Conservation (phyloP, 2,888 invertebrate genomes). For the Dusona sp. region DNA sequence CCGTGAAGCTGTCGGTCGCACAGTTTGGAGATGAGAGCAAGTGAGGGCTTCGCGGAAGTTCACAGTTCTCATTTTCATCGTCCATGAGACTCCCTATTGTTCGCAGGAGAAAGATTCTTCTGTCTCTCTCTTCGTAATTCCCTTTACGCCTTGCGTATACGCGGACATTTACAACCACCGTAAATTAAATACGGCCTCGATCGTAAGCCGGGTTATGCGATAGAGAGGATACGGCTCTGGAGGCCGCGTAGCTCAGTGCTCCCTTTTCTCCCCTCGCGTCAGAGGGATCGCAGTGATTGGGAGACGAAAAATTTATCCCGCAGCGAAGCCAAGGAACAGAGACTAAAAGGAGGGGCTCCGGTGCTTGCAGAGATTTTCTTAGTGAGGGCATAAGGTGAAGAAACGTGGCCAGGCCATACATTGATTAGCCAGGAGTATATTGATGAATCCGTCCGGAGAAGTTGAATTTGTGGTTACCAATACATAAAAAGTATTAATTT, state of each 20-base stretch:
- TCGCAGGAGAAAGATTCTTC: conserved; percentile 48
- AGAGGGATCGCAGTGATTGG: conserved; percentile 44
- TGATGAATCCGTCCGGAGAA: not conserved
- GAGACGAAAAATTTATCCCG: conserved; percentile 59
- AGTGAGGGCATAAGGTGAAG: not conserved
- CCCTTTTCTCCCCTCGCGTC: conserved; percentile 34
- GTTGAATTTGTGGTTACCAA: not conserved
- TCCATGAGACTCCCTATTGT: conserved; percentile 41
- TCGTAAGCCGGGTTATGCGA: conserved; percentile 72
- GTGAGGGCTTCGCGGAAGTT: conserved; percentile 49
- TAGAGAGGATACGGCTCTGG: conserved; percentile 45
- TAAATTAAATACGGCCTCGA: conserved; percentile 79
- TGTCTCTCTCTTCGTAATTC: conserved; percentile 35
- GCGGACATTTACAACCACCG: conserved; percentile 81
- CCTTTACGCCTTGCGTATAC: conserved; percentile 68
- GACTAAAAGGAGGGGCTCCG: conserved; percentile 38
- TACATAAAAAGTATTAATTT: not conserved
- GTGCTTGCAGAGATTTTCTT: conserved; percentile 25
- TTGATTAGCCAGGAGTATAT: not conserved
- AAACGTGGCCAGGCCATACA: not conserved
- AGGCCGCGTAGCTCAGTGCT: conserved; percentile 42
- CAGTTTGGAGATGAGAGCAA: conserved; percentile 56
- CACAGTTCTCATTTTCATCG: conserved; percentile 43
- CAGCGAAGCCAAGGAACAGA: conserved; percentile 51
- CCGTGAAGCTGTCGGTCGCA: conserved; percentile 53